phyloP scores from a whole-genome alignment of 1,140 invertebrate genomes.

The Diplogasteroides magnus region DNA sequence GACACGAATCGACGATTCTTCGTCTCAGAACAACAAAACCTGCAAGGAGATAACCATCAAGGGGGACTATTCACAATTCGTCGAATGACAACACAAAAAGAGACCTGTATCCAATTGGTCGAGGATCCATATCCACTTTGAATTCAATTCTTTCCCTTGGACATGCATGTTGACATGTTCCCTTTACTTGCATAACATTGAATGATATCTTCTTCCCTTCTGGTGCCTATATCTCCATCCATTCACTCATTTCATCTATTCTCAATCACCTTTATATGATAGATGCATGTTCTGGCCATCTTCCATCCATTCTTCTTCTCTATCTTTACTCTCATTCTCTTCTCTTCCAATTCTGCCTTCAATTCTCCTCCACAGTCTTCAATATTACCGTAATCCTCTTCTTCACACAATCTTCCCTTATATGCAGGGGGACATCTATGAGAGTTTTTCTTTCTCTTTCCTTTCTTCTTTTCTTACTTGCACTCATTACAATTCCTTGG shows the following conservation, averaged over 20 bases:
- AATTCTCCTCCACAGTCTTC: background rate
- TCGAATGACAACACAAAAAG: background rate
- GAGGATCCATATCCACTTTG: conserved; percentile 20
- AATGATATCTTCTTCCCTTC: conserved; percentile 21
- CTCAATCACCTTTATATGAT: conserved; percentile 18
- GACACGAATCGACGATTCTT: conserved; percentile 10
- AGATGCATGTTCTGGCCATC: too few relatives aligned
- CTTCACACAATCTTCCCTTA: conserved; percentile 17
- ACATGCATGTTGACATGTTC: conserved; percentile 21
- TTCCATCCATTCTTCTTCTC: conserved; percentile 17
- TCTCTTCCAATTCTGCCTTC: background rate
- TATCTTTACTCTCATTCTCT: background rate
- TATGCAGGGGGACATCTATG: conserved; percentile 22
- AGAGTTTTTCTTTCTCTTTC: background rate
- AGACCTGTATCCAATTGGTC: conserved; percentile 23
- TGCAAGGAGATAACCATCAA: conserved; percentile 6
- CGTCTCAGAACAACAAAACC: conserved; percentile 24
- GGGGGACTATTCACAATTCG: too few relatives aligned
- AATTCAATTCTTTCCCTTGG: conserved; percentile 20
- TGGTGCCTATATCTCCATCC: conserved; percentile 14
- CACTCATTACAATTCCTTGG: conserved; percentile 19
- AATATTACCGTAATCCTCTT: conserved; percentile 7
- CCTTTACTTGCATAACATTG: conserved; percentile 15
- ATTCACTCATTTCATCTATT: background rate
- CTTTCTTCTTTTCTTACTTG: conserved; percentile 7